A percentile compares a stretch with the other conserved stretches of the same genome.
Conservation (phyloP, 1,140 invertebrate species). For the Trypoxylus dichotomus region DNA sequence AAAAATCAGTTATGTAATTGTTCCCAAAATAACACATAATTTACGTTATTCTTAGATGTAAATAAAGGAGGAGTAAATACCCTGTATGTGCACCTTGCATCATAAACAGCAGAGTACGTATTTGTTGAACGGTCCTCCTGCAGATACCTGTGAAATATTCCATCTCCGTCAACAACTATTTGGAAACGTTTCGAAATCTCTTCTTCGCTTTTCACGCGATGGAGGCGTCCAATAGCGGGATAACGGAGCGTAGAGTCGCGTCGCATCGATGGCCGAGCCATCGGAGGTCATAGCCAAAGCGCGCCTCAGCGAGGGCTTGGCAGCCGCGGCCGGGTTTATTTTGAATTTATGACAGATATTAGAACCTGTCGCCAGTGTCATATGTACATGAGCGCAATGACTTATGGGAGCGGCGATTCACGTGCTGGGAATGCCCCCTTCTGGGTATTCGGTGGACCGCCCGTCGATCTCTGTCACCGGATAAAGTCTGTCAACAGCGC, state of each 20-base stretch:
- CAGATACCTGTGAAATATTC: too few relatives aligned
- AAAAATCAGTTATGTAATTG: too few relatives aligned
- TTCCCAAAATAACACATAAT: too few relatives aligned
- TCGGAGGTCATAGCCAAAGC: background rate
- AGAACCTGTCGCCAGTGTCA: constrained; percentile 29
- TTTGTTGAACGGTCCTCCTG: too few relatives aligned
- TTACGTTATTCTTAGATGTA: too few relatives aligned
- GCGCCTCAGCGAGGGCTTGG: background rate
- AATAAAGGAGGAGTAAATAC: too few relatives aligned
- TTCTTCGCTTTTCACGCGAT: background rate
- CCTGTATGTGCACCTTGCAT: too few relatives aligned
- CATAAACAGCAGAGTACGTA: too few relatives aligned
- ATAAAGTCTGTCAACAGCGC: constrained; percentile 27
- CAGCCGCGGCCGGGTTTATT: background rate
- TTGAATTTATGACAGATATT: constrained; percentile 31
- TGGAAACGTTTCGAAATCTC: background rate
- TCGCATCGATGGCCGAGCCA: background rate
- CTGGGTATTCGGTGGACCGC: constrained; percentile 23
- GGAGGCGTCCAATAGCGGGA: background rate
- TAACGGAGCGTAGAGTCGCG: background rate
- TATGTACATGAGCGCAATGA: constrained; percentile 28
- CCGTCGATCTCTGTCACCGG: constrained; percentile 26
- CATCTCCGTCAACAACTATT: too few relatives aligned
- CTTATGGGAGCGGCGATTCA: constrained; percentile 29
- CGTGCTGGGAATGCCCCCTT: constrained; percentile 28